Base-by-base conservation (phyloP, 2,888 invertebrate species). In the Eretmocerus hayati region DNA sequence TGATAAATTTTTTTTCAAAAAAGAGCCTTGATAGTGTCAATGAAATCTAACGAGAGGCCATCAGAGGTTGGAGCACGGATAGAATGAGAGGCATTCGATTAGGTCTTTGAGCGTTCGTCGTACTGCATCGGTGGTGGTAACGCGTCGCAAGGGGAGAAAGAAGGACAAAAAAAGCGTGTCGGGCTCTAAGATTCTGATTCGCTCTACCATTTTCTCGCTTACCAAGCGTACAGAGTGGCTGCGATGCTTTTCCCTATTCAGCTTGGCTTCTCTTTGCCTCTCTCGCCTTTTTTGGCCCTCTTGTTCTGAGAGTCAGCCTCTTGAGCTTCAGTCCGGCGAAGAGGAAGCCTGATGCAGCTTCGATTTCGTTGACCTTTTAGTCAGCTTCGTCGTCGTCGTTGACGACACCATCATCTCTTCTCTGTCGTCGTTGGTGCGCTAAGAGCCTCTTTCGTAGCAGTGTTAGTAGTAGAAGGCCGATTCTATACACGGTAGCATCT, bases 331-430 rank as follows among this genome's bases (percentile, higher is more conserved):
- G 38, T 20, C 38, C 38, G 22, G 22, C 38, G 36, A 19, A 18
- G 13, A 13, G 20, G 20, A 19, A 19, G n/a, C n/a, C 18, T 21
- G 13, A 21, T n/a, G 8, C 26, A 21, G n/a, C n/a, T 21, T 42
- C 42, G 42, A 33, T 42, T 42, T 21, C 32, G 42, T 42, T 42
- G 32, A 42, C 21, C 42, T 33, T 32, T 21, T 19, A 26, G 32
- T 22, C 21, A 21, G 20, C 9, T 13, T 15, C 15, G n/a, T 8
- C 18, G 41, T 30, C 9, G 20, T 5, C 13, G 37, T 19, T 33
- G 33, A 5, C 13, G 33, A 5, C 26, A 18, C 41, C 22, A 33
- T 5, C n/a, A 15, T 15, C n/a, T 13, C 33, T 33, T 5, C 13
- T 31, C 15, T 26, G n/a, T 16, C n/a, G 33, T 15, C 15, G 33